A percentile compares a stretch with the other conserved stretches of the same genome.
phyloP scores from a whole-genome alignment of 2,888 invertebrate species.

The Caprella mutica region DNA sequence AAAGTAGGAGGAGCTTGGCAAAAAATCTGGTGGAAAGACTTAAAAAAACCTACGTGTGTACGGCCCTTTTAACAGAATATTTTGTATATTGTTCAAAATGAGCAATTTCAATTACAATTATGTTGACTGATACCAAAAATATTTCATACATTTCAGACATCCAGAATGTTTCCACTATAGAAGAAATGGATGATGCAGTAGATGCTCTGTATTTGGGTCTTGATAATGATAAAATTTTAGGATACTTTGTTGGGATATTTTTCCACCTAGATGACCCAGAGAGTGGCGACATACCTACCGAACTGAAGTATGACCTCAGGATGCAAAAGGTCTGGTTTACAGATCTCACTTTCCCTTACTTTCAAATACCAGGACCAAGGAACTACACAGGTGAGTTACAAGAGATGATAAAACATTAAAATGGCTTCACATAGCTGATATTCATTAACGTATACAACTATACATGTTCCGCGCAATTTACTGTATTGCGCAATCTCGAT shows the following conservation, averaged over 20 bases:
- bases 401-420: too few relatives aligned
- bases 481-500: too few relatives aligned
- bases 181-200: conserved; percentile 16
- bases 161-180: conserved; percentile 12
- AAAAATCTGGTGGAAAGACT: too few relatives aligned
- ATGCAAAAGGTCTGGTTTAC: conserved; percentile 18
- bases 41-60: too few relatives aligned
- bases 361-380: conserved; percentile 24
- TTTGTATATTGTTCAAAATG: too few relatives aligned
- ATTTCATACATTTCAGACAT: background rate
- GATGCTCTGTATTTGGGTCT: conserved; percentile 10
- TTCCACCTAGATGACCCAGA: conserved; percentile 10
- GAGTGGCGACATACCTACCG: background rate
- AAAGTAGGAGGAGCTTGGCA: too few relatives aligned
- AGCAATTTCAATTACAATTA: too few relatives aligned
- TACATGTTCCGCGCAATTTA: too few relatives aligned
- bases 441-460: too few relatives aligned
- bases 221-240: background rate
- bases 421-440: too few relatives aligned
- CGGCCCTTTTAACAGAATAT: too few relatives aligned
- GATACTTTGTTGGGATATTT: conserved; percentile 18
- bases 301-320: conserved; percentile 20
- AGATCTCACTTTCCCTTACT: conserved; percentile 5
- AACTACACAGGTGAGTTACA: conserved; percentile 8
- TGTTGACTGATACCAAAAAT: too few relatives aligned